Conservation (phyloP, 2,888 invertebrate genomes). For the Saturnia japonica region DNA sequence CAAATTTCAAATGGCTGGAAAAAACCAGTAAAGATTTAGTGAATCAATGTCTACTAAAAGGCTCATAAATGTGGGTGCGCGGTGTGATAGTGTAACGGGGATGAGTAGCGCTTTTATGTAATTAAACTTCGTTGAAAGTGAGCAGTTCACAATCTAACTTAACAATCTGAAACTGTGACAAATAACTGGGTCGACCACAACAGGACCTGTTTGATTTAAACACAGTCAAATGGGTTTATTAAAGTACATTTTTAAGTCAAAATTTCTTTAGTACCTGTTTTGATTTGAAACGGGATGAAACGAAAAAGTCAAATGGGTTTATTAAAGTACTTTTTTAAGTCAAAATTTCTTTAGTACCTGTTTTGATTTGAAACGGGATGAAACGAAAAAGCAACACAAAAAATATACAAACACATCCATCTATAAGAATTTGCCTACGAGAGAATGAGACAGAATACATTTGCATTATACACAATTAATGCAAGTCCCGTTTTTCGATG, state of each 20-base stretch:
- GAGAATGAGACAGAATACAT: too few relatives aligned
- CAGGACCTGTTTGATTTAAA: slow-evolving; percentile 1
- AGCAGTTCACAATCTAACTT: slow-evolving; percentile 39
- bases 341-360: too few relatives aligned
- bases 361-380: too few relatives aligned
- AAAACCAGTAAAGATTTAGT: slow-evolving; percentile 29
- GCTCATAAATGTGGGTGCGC: slow-evolving; percentile 39
- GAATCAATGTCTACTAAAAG: slow-evolving; percentile 34
- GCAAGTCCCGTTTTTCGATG: too few relatives aligned
- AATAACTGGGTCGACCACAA: slow-evolving; percentile 26
- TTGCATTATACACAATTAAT: too few relatives aligned
- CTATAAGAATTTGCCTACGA: too few relatives aligned
- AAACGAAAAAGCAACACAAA: too few relatives aligned
- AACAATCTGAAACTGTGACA: slow-evolving; percentile 51
- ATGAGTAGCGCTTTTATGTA: slow-evolving; percentile 48
- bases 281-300: too few relatives aligned
- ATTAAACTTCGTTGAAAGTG: slow-evolving; percentile 49
- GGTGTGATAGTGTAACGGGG: slow-evolving; percentile 32
- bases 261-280: too few relatives aligned
- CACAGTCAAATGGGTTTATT: neutral
- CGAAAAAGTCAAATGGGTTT: too few relatives aligned
- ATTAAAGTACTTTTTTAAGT: too few relatives aligned
- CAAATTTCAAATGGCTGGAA: neutral
- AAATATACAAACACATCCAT: too few relatives aligned
- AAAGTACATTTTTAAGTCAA: neutral